Percentiles rank a stretch among this genome's conserved stretches.
phyloP scores from a whole-genome alignment of 2,113 vertebrate genomes.

The Clinocottus analis region DNA sequence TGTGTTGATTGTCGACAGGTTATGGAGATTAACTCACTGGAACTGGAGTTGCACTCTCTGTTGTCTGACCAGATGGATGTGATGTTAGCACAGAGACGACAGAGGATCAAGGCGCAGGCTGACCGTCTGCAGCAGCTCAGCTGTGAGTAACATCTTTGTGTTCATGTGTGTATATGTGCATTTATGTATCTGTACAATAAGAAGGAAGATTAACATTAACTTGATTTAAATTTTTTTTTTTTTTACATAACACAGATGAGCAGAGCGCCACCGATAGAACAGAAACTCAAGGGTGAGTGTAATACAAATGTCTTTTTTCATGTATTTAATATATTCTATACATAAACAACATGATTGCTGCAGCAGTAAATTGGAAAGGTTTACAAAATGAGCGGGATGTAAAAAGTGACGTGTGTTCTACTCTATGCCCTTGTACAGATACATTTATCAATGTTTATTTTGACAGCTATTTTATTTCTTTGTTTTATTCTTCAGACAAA shows the following conservation, averaged over 20 bases:
- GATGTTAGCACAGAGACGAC: slow-evolving; percentile 83
- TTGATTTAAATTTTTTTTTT: slow-evolving; percentile 2
- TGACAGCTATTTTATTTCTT: background rate
- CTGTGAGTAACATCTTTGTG: slow-evolving; percentile 83
- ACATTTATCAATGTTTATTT: background rate
- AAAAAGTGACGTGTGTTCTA: background rate
- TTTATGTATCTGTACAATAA: background rate
- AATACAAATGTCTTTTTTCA: background rate
- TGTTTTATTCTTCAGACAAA: background rate
- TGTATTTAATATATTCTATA: background rate
- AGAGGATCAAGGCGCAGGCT: slow-evolving; percentile 84
- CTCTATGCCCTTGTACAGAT: background rate
- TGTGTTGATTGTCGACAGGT: slow-evolving; percentile 77
- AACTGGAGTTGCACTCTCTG: slow-evolving; percentile 85
- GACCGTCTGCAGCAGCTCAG: slow-evolving; percentile 83
- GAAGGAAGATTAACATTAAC: slow-evolving; percentile 8
- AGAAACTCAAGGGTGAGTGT: slow-evolving; percentile 63
- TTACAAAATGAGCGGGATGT: background rate
- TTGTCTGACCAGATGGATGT: slow-evolving; percentile 83
- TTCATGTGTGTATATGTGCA: background rate
- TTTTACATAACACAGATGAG: slow-evolving; percentile 64
- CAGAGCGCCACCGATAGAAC: slow-evolving; percentile 39
- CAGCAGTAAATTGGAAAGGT: background rate
- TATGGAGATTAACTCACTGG: slow-evolving; percentile 85
- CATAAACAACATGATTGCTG: background rate